Percentiles rank a stretch among this genome's conserved stretches.
These are phyloP conservation scores for Odontomachus brunneus DNA, from an alignment of 1,140 invertebrate species.

Conservation along the genomic window DNA sequence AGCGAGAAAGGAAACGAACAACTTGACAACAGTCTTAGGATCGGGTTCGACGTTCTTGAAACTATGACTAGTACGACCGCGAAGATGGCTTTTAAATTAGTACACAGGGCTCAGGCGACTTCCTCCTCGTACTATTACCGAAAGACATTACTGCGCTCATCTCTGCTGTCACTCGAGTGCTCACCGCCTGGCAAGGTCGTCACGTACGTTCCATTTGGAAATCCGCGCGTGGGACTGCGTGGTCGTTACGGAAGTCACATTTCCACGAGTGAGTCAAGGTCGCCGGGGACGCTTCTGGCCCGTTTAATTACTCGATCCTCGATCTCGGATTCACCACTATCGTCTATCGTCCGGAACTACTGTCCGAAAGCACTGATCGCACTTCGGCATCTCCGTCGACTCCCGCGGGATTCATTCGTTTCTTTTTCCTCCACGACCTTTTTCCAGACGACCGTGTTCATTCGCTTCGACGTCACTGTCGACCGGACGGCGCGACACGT, in stretches of 20 bases:
- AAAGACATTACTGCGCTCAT: neutral
- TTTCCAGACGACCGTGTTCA: neutral
- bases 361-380: slow-evolving; percentile 24
- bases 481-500: neutral
- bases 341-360: neutral
- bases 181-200: neutral
- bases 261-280: neutral
- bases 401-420: neutral
- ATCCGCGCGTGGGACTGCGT: neutral
- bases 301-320: neutral
- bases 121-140: too few species aligned
- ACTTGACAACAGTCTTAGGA: neutral
- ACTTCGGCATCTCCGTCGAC: neutral
- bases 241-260: slow-evolving; percentile 2
- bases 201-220: neutral
- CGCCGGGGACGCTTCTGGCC: neutral
- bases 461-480: slow-evolving; percentile 4
- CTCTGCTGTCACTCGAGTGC: neutral
- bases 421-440: too few species aligned
- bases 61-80: too few species aligned
- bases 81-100: too few species aligned
- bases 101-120: too few species aligned
- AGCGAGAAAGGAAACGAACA: neutral
- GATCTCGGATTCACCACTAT: neutral
- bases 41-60: neutral